These are phyloP conservation scores for Coecobrya sp. DNA, from an alignment of 2,888 invertebrate genomes.

Conservation along the genomic window DNA sequence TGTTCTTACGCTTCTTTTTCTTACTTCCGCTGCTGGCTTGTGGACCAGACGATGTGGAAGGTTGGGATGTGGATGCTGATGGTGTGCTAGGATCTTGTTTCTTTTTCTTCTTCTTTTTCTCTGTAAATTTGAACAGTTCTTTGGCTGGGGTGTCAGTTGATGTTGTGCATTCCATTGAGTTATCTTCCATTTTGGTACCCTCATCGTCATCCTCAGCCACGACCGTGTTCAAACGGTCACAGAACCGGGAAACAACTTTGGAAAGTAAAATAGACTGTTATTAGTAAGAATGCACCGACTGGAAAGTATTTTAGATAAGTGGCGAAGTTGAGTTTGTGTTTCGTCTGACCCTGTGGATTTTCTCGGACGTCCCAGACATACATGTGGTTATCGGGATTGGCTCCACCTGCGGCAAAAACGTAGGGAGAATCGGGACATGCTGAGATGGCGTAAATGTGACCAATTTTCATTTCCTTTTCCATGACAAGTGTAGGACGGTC, in stretches of 20 bases:
- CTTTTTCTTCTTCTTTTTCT: slow-evolving; percentile 13
- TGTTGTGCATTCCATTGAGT: slow-evolving; percentile 10
- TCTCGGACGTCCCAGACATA: slow-evolving; percentile 91
- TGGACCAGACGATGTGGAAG: not conserved
- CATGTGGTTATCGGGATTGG: slow-evolving; percentile 93
- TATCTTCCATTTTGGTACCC: slow-evolving; percentile 39
- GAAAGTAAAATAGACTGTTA: too few species aligned
- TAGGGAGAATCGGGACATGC: slow-evolving; percentile 94
- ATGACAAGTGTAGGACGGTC: slow-evolving; percentile 87
- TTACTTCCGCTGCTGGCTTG: slow-evolving; percentile 34
- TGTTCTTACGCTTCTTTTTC: slow-evolving; percentile 65
- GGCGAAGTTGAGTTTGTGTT: too few species aligned
- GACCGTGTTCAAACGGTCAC: slow-evolving; percentile 57
- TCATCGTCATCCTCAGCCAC: not conserved
- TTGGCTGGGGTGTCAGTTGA: not conserved
- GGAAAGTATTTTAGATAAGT: too few species aligned
- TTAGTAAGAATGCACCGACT: too few species aligned
- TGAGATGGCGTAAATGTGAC: slow-evolving; percentile 92
- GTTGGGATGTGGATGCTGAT: not conserved
- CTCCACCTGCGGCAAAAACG: slow-evolving; percentile 94
- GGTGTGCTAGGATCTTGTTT: not conserved
- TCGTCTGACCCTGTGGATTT: slow-evolving; percentile 83
- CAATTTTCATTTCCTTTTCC: slow-evolving; percentile 91
- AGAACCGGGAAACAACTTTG: slow-evolving; percentile 81
- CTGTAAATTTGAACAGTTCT: slow-evolving; percentile 48